Base-by-base conservation (phyloP, 2,888 invertebrate genomes). In the Platypus cylindrus region DNA sequence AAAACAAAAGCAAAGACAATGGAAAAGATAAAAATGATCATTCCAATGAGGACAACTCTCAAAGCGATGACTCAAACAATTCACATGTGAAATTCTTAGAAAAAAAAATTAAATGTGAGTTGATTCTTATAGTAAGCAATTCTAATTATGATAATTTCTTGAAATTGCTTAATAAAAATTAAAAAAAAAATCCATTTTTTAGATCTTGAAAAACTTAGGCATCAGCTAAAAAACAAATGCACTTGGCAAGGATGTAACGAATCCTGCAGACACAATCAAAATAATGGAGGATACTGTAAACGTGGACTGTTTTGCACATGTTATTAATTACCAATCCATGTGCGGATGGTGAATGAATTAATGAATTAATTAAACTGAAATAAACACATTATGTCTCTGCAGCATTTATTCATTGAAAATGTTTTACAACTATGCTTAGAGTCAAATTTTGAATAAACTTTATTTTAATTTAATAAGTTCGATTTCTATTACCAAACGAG, bases 401-500 rank as follows among this genome's bases (percentile, higher is more conserved):
- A 7, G 5, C 20, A 7, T 20, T 20, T 20, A 7, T 9, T 7
- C 7, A 5, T 20, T 7, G 9, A 9, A 5, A 20, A 20, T 20
- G 20, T 20, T 20, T 9, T 20, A 20, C 9, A 20, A 7, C 9
- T 7, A 20, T 9, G 9, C 20, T 9, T 7, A 9, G 5, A 20
- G 20, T n/a, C n/a, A n/a, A n/a, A n/a, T n/a, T n/a, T 20, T 20
- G 9, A 20, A 20, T 7, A 20, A 7, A 7, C 5, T 7, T 5
- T 20, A 20, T 20, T 20, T 7, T 20, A 7, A 20, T 24, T 26
- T 53, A 71, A 55, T 71, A 73, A 7, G 63, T 66, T 45, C 73
- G 60, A 54, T 70, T 68, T 53, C 71, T 67, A 51, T 69, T 66
- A 48, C 71, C 77, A 43, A 74, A 73, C 25, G 73, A 64, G 39